Evolutionary conservation across 2,113 vertebrate species (phyloP).

Genomic region (Eulemur rufifrons): DNA sequence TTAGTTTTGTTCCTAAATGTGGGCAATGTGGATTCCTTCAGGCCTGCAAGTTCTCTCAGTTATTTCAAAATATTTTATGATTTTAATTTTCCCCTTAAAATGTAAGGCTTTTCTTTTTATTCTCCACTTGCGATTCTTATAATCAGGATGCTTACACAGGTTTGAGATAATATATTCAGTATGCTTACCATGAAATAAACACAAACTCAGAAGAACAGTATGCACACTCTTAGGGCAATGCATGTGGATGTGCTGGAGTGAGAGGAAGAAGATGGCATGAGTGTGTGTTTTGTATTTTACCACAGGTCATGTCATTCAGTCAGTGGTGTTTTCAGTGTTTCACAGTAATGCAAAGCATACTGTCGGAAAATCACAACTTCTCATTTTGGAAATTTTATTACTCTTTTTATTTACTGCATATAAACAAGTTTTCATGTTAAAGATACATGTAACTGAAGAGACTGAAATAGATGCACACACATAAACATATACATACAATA

Average conservation of each 20-base stretch:
- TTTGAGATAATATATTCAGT: constrained; percentile 9
- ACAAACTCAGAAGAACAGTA: background rate
- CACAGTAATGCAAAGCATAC: background rate
- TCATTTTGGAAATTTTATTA: background rate
- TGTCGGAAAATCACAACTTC: constrained; percentile 3
- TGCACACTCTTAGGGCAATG: background rate
- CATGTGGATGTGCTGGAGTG: background rate
- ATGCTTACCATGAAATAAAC: background rate
- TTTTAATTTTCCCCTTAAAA: constrained; percentile 7
- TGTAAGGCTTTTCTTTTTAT: background rate
- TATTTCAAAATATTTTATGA: constrained; percentile 24
- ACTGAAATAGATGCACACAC: background rate
- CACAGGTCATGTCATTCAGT: background rate
- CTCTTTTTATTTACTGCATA: background rate
- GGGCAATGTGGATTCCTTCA: background rate
- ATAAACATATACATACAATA: background rate
- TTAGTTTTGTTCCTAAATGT: background rate
- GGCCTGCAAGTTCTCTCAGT: background rate
- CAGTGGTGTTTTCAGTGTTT: background rate
- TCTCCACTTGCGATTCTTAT: constrained; percentile 1
- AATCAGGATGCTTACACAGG: background rate
- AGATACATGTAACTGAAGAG: background rate
- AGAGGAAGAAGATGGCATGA: background rate
- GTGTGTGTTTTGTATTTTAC: background rate
- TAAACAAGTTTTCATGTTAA: background rate